phyloP scores from a whole-genome alignment of 2,113 vertebrate genomes.

The Peromyscus leucopus region DNA sequence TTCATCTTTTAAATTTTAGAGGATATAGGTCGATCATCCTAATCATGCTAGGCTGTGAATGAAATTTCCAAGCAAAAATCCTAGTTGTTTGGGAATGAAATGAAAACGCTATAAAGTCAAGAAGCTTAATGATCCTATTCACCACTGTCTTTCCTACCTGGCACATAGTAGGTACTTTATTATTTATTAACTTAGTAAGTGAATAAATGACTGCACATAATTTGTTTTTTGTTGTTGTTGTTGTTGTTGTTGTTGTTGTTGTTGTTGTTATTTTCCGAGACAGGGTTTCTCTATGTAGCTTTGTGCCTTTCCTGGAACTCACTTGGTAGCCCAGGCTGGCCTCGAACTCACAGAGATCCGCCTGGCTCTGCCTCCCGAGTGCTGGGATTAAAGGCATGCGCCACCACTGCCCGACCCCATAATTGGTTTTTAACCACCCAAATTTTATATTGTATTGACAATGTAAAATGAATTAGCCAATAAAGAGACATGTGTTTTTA shows the following conservation, averaged over 20 bases:
- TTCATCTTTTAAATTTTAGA: background rate
- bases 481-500: background rate
- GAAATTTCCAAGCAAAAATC: background rate
- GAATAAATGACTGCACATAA: background rate
- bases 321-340: no score
- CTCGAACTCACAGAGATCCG: no score
- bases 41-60: background rate
- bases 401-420: no score
- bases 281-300: no score
- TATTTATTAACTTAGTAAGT: background rate
- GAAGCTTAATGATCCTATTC: background rate
- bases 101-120: background rate
- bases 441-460: background rate
- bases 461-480: background rate
- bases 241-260: no score
- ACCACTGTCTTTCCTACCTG: background rate
- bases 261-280: no score
- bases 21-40: background rate
- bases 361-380: no score
- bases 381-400: no score
- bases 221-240: background rate
- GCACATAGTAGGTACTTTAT: background rate
- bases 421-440: background rate
- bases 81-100: background rate
- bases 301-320: no score